phyloP scores from a whole-genome alignment of 2,888 invertebrate genomes.

The Megaustenia siamemsis region DNA sequence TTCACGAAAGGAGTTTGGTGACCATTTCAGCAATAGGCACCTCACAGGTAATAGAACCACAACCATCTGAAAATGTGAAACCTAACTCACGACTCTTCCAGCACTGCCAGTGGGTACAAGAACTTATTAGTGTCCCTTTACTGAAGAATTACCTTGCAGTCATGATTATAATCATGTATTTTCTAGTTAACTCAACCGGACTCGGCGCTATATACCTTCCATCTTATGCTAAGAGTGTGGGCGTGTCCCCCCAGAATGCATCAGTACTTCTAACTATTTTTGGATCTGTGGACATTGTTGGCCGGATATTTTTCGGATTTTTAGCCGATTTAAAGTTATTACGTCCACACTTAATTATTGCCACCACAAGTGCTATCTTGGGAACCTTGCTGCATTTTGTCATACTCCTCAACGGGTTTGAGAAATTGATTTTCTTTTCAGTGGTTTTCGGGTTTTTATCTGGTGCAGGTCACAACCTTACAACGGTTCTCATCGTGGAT shows the following conservation, averaged over 20 bases:
- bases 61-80: background rate
- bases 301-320: constrained; percentile 7
- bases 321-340: constrained; percentile 29
- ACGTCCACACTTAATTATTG: constrained; percentile 15
- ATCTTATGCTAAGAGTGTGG: background rate
- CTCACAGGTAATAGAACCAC: background rate
- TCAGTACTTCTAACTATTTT: constrained; percentile 4
- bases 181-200: background rate
- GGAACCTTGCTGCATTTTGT: constrained; percentile 24
- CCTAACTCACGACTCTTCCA: too few species aligned
- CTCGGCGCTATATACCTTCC: constrained; percentile 10
- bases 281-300: constrained; percentile 16
- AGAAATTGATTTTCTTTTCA: background rate
- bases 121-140: background rate
- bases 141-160: constrained; percentile 18
- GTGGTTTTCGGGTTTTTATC: background rate
- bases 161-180: background rate
- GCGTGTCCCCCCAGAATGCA: background rate
- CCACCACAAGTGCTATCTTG: background rate
- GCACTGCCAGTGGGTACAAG: constrained; percentile 11
- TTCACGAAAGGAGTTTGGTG: background rate
- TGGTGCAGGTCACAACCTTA: constrained; percentile 10
- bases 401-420: background rate
- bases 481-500: background rate
- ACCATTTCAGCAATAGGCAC: background rate